Percentiles rank a stretch among this genome's conserved stretches.
Conservation (phyloP, 1,140 invertebrate species). For the Tetragnatha versicolor region DNA sequence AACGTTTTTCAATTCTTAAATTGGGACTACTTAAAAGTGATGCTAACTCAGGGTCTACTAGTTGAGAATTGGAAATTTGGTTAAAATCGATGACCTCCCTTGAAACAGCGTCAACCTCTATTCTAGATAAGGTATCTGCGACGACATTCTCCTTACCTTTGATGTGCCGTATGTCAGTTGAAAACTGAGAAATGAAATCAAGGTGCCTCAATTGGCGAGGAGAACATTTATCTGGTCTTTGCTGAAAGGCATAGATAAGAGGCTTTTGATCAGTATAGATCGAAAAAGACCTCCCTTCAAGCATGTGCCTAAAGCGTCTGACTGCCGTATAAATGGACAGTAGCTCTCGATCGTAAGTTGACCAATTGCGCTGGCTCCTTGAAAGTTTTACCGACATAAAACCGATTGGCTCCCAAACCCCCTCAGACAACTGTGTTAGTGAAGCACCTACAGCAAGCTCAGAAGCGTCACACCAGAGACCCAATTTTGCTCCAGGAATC, state of each 20-base stretch:
- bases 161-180: constrained; percentile 62
- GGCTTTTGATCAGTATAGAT: constrained; percentile 65
- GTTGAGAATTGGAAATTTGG: background rate
- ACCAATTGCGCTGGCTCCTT: constrained; percentile 61
- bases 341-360: constrained; percentile 65
- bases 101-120: background rate
- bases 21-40: background rate
- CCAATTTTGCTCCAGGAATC: background rate
- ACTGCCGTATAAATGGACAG: constrained; percentile 65
- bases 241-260: constrained; percentile 61
- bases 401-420: constrained; percentile 59
- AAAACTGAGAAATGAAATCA: constrained; percentile 63
- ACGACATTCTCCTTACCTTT: constrained; percentile 60
- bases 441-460: constrained; percentile 9
- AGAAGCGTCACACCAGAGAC: constrained; percentile 1
- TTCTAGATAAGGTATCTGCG: constrained; percentile 32
- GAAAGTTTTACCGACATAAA: constrained; percentile 64
- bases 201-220: too few species aligned
- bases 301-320: constrained; percentile 63
- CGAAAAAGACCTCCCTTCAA: constrained; percentile 63
- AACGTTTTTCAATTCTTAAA: too few species aligned
- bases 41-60: background rate
- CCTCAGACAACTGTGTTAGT: background rate
- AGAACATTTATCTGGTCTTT: too few species aligned
- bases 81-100: background rate